Base-by-base conservation (phyloP, 2,888 invertebrate species). In the Tyria jacobaeae region DNA sequence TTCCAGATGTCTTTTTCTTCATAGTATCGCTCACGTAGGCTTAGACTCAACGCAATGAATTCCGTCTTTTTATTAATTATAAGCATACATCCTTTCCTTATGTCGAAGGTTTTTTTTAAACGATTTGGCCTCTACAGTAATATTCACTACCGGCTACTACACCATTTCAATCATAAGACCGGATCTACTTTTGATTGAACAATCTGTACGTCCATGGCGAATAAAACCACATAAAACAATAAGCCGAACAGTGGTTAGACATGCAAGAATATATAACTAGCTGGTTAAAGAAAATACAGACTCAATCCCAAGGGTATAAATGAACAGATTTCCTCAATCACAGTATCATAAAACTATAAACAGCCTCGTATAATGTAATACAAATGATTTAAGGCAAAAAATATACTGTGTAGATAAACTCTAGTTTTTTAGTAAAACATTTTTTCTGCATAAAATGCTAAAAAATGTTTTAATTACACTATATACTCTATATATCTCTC, bases 221-320 rank as follows among this genome's bases (percentile, higher is more conserved):
- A 62, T 25, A 31, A 53, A 62, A 62, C 21, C 17, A 49, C 37
- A 47, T 52, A 31, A 53, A 57, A 41, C 41, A 62, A 54, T 57
- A 44, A 57, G 10, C 35, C 9, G 12, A 62, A 62, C 57, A 34
- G 31, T 34, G 15, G 17, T n/a, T 21, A 41, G 41, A 62, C 62
- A 62, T 48, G 62, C 62, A 41, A 50, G 41, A 34, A 2, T 25
- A 12, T 15, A 27, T 51, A 58, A 48, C 52, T 48, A 57, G 39
- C n/a, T n/a, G n/a, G 27, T 21, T 41, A 35, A 17, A 37, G 17
- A 57, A 58, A 52, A 25, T 34, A 21, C 17, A 57, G 27, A 27
- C 27, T 35, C 50, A 51, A 35, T 17, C 49, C 49, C 53, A 54
- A 62, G 62, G 62, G 35, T 50, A n/a, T 24, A 10, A 9, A 12